Evolutionary conservation across 2,888 invertebrate species (phyloP).

Genomic region (Dasysyrphus tricinctus): DNA sequence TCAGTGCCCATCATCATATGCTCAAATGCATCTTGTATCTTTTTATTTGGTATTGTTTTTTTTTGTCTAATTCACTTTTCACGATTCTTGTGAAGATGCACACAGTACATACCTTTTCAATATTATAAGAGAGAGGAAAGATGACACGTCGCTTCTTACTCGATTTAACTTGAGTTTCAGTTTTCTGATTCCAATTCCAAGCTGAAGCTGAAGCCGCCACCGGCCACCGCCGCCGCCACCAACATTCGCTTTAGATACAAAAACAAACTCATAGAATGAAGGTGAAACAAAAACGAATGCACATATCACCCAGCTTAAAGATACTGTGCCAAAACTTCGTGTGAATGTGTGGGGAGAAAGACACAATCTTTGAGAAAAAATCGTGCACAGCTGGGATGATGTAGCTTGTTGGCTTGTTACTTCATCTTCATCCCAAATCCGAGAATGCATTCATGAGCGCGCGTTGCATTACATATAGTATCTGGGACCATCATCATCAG

Average conservation of each 20-base stretch:
- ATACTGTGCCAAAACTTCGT: slow-evolving; percentile 27
- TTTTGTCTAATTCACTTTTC: slow-evolving; percentile 53
- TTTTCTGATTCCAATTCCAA: slow-evolving; percentile 23
- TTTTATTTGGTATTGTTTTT: slow-evolving; percentile 26
- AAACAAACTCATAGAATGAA: slow-evolving; percentile 33
- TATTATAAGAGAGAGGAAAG: slow-evolving; percentile 65
- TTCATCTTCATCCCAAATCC: slow-evolving; percentile 66
- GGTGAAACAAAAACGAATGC: slow-evolving; percentile 55
- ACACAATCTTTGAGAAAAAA: slow-evolving; percentile 59
- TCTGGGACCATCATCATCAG: slow-evolving; percentile 48
- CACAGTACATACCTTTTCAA: slow-evolving; percentile 50
- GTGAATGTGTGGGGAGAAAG: slow-evolving; percentile 62
- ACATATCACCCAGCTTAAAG: slow-evolving; percentile 13
- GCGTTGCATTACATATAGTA: slow-evolving; percentile 22
- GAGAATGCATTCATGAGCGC: slow-evolving; percentile 48
- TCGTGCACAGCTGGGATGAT: slow-evolving; percentile 71
- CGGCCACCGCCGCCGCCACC: neutral
- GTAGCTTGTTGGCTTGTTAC: slow-evolving; percentile 40
- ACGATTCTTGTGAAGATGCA: slow-evolving; percentile 69
- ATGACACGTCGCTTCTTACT: slow-evolving; percentile 54
- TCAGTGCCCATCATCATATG: slow-evolving; percentile 43
- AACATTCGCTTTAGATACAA: slow-evolving; percentile 16
- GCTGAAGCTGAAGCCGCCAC: no score
- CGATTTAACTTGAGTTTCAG: slow-evolving; percentile 48
- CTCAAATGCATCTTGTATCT: slow-evolving; percentile 47